Evolutionary conservation across 2,113 vertebrate genomes (phyloP), one percentile per base, ranked within the genome.

Genomic region (Todiramphus chloris): DNA sequence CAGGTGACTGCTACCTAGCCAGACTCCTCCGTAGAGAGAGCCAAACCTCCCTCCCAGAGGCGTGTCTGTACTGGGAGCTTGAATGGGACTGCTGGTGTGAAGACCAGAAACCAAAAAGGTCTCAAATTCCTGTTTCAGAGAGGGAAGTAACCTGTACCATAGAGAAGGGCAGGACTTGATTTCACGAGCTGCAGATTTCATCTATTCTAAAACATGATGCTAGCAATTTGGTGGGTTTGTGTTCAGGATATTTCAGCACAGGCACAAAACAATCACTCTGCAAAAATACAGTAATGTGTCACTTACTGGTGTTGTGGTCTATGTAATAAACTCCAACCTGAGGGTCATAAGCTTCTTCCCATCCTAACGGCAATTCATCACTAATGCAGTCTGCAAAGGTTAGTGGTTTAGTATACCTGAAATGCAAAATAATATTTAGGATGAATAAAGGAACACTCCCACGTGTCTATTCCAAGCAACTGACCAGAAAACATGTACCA

Each of bases 341-440:
- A 41, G 99, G 98, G 96, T 99, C 99, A 74, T 98, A 99, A 15
- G 98, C 99, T 97, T 99, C 99, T 98, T 99, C 99, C 99, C 99
- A 99, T 93, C 99, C 99, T 63, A 99, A 97, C 0, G 99, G 99
- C 94, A 99, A 94, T 95, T 99, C 99, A 89, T 99, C 99, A 46
- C 99, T 99, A 62, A 99, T 99, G 96, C 99, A 99, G 98, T 99
- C 99, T 9, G 99, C 99, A 77, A 99, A 99, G 86, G 99, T 99
- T 96, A 99, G 98, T 64, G 99, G 99, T 94, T 99, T 99, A 48
- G 99, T 99, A 66, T 99, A 99, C 98, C 99, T 99, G 98, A 35
- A 96, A 96, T 55, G 59, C 70, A 97, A 96, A 97, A 76, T 51
- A 64, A 90, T 46, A 91, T 28, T 95, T 39, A 92, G 25, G 44